These are phyloP conservation scores for Julus scanicus DNA, from an alignment of 2,888 invertebrate species.

Conservation along the genomic window DNA sequence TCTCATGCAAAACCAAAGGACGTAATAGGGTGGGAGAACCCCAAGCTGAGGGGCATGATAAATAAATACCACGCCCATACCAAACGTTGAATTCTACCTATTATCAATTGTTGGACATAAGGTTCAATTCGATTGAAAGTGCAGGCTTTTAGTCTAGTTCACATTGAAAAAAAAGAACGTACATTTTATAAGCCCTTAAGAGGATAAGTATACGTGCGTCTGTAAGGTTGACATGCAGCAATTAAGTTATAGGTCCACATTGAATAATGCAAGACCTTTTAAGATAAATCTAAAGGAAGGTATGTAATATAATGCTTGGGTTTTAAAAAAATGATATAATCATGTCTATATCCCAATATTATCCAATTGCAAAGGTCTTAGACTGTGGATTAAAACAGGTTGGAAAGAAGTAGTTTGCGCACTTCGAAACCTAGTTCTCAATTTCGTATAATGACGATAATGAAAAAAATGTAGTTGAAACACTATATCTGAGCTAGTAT, in stretches of 20 bases:
- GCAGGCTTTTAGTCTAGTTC: neutral
- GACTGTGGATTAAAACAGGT: neutral
- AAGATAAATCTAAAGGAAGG: neutral
- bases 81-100: neutral
- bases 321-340: neutral
- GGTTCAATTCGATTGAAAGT: neutral
- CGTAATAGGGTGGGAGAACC: conserved; percentile 10
- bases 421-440: neutral
- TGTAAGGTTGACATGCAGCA: neutral
- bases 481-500: too few relatives aligned
- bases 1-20: neutral
- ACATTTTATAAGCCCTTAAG: conserved; percentile 10
- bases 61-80: conserved; percentile 8
- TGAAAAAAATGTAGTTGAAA: too few relatives aligned
- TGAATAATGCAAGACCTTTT: neutral
- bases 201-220: neutral
- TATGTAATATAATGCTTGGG: neutral
- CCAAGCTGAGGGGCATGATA: neutral
- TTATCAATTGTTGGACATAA: neutral
- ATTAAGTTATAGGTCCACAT: neutral
- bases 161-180: neutral
- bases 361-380: neutral
- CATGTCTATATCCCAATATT: neutral
- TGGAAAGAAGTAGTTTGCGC: neutral
- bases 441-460: neutral